phyloP scores from a whole-genome alignment of 2,797 vertebrate genomes.

The Pangasius krempfi region DNA sequence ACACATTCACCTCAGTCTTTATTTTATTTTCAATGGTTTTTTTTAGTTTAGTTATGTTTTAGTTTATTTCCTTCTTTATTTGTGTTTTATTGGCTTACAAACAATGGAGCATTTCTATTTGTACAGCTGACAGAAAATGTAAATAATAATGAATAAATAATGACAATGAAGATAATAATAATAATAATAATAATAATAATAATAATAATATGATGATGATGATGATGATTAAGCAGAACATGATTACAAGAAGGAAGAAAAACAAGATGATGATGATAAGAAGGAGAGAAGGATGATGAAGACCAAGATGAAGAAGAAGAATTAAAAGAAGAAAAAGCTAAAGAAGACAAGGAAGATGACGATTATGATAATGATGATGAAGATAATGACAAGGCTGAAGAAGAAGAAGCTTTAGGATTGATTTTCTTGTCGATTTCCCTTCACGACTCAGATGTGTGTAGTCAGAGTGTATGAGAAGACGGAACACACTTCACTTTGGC shows the following conservation, averaged over 20 bases:
- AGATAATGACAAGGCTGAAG: neutral
- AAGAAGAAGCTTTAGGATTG: neutral
- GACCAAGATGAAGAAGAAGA: neutral
- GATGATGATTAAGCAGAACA: neutral
- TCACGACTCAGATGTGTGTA: neutral
- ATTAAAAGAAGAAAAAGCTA: neutral
- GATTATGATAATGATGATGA: neutral
- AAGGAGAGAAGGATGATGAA: neutral
- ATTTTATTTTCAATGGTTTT: too few relatives aligned
- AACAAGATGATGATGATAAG: neutral
- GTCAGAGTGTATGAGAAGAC: neutral
- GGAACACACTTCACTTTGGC: neutral
- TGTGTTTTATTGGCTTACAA: neutral
- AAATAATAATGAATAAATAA: neutral
- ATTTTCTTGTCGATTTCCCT: too few relatives aligned
- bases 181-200: too few relatives aligned
- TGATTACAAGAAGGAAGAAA: neutral
- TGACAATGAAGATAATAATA: too few relatives aligned
- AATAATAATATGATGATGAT: neutral
- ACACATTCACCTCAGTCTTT: neutral
- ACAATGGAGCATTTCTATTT: neutral
- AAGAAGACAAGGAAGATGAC: neutral
- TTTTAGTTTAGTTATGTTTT: too few relatives aligned
- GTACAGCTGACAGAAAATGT: neutral
- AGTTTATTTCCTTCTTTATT: neutral